Conservation (phyloP, 2,888 invertebrate species). For the Leptopilina syphax region DNA sequence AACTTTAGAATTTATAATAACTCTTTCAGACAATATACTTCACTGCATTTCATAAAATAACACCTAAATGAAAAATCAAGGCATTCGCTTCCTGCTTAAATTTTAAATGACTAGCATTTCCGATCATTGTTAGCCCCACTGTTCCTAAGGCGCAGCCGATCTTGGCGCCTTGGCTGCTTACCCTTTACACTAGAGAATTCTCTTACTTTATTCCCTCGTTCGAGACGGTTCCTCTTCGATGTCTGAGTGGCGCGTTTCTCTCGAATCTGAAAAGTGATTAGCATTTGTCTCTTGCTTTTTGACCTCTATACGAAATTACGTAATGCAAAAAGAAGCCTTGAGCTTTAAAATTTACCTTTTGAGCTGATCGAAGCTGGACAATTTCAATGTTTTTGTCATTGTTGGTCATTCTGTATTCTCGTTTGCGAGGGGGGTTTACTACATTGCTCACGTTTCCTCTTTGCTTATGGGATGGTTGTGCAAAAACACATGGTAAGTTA, state of each 20-base stretch:
- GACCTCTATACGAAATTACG: no score
- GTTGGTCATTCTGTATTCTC: constrained; percentile 51
- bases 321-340: no score
- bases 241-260: constrained; percentile 77
- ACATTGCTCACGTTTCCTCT: constrained; percentile 40
- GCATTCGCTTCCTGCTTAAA: constrained; percentile 65
- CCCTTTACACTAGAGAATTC: constrained; percentile 78
- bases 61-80: constrained; percentile 52
- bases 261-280: constrained; percentile 69
- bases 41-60: constrained; percentile 29
- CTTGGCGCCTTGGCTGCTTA: constrained; percentile 79
- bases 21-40: constrained; percentile 3
- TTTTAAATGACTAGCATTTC: constrained; percentile 78
- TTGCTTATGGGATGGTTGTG: constrained; percentile 41
- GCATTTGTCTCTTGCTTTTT: neutral
- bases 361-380: constrained; percentile 70
- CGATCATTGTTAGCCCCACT: constrained; percentile 82
- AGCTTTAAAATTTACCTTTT: constrained; percentile 66
- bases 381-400: constrained; percentile 61
- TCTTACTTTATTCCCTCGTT: constrained; percentile 79
- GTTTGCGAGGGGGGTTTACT: constrained; percentile 50
- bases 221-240: constrained; percentile 78
- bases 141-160: constrained; percentile 78
- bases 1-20: no score
- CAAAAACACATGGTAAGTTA: constrained; percentile 46